phyloP scores from a whole-genome alignment of 1,140 invertebrate genomes.

The Manduca sexta region DNA sequence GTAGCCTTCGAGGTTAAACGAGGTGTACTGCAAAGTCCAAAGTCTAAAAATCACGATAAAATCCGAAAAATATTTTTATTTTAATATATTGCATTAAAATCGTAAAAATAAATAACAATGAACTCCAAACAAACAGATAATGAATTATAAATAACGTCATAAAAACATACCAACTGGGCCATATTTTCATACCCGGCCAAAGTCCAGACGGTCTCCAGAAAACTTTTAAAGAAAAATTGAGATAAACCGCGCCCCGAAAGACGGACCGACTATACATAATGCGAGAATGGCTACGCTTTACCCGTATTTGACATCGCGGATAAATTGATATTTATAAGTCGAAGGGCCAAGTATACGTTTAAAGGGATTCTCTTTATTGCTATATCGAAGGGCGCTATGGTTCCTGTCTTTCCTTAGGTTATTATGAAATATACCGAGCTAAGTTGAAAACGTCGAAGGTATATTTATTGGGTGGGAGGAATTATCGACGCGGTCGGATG shows the following conservation, averaged over 20 bases:
- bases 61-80: no score
- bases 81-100: no score
- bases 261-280: conserved; percentile 52
- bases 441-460: conserved; percentile 67
- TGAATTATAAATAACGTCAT: neutral
- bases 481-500: conserved; percentile 62
- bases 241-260: conserved; percentile 37
- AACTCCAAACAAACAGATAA: no score
- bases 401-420: conserved; percentile 60
- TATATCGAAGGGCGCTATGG: conserved; percentile 38
- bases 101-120: no score
- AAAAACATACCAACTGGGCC: neutral
- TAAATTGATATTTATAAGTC: conserved; percentile 73
- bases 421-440: conserved; percentile 67
- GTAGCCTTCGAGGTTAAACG: no score
- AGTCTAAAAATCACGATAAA: no score
- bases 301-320: conserved; percentile 60
- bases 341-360: conserved; percentile 61
- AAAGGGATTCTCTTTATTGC: conserved; percentile 71
- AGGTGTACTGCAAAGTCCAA: no score
- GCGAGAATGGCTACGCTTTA: conserved; percentile 54
- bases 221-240: conserved; percentile 51
- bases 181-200: conserved; percentile 10
- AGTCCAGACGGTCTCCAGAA: conserved; percentile 14
- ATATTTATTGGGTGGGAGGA: conserved; percentile 63